phyloP scores from a whole-genome alignment of 1,140 invertebrate species.

The Drosophila oshimai region DNA sequence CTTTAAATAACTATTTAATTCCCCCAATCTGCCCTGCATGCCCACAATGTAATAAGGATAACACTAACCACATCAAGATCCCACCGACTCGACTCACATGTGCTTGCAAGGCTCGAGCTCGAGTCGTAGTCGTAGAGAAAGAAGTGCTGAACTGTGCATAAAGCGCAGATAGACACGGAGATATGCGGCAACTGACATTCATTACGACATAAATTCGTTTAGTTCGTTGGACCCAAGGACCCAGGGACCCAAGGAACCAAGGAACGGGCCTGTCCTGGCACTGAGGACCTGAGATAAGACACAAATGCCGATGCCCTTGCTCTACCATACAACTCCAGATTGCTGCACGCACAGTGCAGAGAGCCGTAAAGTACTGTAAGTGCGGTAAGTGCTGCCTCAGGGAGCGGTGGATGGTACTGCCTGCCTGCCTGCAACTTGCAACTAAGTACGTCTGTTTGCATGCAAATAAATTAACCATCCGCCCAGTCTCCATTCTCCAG shows the following conservation, averaged over 20 bases:
- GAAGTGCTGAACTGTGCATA: conserved; percentile 60
- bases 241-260: too few relatives aligned
- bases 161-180: conserved; percentile 58
- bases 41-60: not conserved
- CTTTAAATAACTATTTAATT: conserved; percentile 49
- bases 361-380: conserved; percentile 7
- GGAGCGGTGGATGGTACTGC: not conserved
- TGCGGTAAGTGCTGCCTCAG: not conserved
- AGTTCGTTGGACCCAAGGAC: conserved; percentile 40
- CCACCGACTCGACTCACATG: not conserved
- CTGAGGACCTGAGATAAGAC: conserved; percentile 21
- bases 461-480: conserved; percentile 37
- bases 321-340: not conserved
- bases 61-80: conserved; percentile 6
- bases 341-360: conserved; percentile 1
- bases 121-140: not conserved
- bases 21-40: not conserved
- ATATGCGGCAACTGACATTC: conserved; percentile 69
- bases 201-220: conserved; percentile 74
- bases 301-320: not conserved
- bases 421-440: not conserved
- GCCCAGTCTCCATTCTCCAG: not conserved
- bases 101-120: not conserved
- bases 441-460: conserved; percentile 31
- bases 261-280: not conserved